phyloP scores from a whole-genome alignment of 1,140 invertebrate species.

The Helicoverpa armigera region DNA sequence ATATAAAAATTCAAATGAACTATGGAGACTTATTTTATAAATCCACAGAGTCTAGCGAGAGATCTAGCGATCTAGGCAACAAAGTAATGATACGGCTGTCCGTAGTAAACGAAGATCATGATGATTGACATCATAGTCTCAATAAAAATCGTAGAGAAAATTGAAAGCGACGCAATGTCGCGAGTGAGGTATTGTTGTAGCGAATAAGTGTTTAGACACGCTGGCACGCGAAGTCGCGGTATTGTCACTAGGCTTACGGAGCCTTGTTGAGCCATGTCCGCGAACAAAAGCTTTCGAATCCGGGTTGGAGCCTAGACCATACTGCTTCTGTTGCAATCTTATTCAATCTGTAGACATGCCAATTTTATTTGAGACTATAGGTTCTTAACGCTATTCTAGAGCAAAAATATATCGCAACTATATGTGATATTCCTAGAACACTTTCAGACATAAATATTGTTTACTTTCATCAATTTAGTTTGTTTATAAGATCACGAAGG shows the following conservation, averaged over 20 bases:
- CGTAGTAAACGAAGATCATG: too few relatives aligned
- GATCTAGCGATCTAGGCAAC: too few relatives aligned
- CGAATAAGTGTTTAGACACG: slow-evolving; percentile 35
- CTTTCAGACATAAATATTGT: too few relatives aligned
- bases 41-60: too few relatives aligned
- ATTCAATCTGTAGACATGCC: slow-evolving; percentile 60
- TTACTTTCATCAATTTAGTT: not conserved
- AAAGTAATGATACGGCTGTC: too few relatives aligned
- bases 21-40: too few relatives aligned
- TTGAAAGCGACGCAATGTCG: not conserved
- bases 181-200: slow-evolving; percentile 32
- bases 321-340: slow-evolving; percentile 53
- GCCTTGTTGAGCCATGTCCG: slow-evolving; percentile 53
- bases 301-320: slow-evolving; percentile 64
- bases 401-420: too few relatives aligned
- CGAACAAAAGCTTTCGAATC: slow-evolving; percentile 72
- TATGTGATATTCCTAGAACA: too few relatives aligned
- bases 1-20: too few relatives aligned
- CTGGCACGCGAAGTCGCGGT: slow-evolving; percentile 15
- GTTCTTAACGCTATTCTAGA: too few relatives aligned
- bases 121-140: too few relatives aligned
- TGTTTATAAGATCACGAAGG: not conserved
- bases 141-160: not conserved
- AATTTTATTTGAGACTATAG: slow-evolving; percentile 29
- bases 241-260: slow-evolving; percentile 40